Base-by-base conservation (phyloP, 37 sponge, comb jelly and placozoan genomes). In the Ephydatia muelleri region DNA sequence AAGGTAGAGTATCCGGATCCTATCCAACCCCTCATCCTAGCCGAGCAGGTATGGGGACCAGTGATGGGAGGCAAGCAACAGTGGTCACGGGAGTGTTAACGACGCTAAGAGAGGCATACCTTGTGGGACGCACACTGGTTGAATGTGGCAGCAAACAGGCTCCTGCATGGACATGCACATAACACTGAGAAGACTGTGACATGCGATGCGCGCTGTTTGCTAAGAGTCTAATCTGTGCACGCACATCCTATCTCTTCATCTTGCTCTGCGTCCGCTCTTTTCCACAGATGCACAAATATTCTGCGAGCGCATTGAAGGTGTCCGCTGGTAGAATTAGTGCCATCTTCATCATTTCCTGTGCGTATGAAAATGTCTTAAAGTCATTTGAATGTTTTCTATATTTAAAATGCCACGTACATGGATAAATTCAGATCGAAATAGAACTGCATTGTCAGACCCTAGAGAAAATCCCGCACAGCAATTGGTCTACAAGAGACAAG, bases 1-100 rank as follows among this genome's bases (percentile, higher is more conserved):
- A 25, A 92, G 49, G 83, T 86, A 76, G 38, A 92, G 86, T 31
- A 92, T 75, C 33, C 81, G 35, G 22, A 80, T 68, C 30, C 93
- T 78, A 27, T 89, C 93, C 40, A 92, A 23, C 26, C 72, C 12
- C 22, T 74, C 78, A 47, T 70, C 78, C 89, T 88, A 36, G 31
- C 65, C 21, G 49, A 8, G 64, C 5, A 11, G 28, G 64, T 3
- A 11, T 57, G 57, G 57, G 57, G 19, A 57, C 57, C 57, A 14
- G 57, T 57, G 57, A 57, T n/a, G n/a, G n/a, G n/a, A n/a, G n/a
- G n/a, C n/a, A n/a, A n/a, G n/a, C n/a, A n/a, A n/a, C n/a, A n/a
- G n/a, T n/a, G n/a, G n/a, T n/a, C n/a, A n/a, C n/a, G n/a, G n/a
- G n/a, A n/a, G n/a, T n/a, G n/a, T n/a, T 43, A 43, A 43, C 8